These are phyloP conservation scores for Schizaphis graminum DNA, from an alignment of 2,888 invertebrate genomes.

Conservation along the genomic window DNA sequence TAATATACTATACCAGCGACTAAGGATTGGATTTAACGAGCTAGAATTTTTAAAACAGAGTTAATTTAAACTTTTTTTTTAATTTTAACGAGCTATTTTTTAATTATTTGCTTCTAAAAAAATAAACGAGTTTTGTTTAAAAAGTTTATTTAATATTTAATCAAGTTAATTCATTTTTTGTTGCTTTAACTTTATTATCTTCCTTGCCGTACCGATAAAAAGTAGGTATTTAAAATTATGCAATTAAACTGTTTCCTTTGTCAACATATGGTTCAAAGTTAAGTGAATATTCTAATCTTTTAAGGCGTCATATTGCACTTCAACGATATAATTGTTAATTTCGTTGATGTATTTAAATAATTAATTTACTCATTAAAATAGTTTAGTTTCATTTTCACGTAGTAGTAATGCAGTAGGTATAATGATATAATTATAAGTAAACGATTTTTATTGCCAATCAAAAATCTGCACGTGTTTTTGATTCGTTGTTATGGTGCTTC, in stretches of 20 bases:
- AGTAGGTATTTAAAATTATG: conserved; percentile 14
- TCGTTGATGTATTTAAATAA: neutral
- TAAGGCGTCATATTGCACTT: neutral
- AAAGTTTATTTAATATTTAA: conserved; percentile 59
- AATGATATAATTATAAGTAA: neutral
- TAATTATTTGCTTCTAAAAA: conserved; percentile 47
- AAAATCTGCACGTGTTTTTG: neutral
- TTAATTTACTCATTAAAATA: neutral
- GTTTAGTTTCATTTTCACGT: neutral
- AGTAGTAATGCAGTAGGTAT: neutral
- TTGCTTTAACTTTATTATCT: neutral
- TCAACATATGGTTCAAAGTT: neutral
- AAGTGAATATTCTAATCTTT: neutral
- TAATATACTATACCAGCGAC: neutral
- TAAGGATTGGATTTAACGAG: neutral
- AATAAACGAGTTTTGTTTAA: conserved; percentile 54
- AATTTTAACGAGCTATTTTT: conserved; percentile 37
- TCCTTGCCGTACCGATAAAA: neutral
- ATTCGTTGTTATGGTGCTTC: neutral
- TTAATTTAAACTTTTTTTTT: conserved; percentile 54
- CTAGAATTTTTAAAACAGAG: conserved; percentile 34
- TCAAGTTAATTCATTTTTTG: conserved; percentile 49
- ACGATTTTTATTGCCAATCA: neutral
- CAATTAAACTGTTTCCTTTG: conserved; percentile 19
- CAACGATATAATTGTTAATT: neutral